Evolutionary conservation across 2,888 invertebrate genomes (phyloP), one percentile per base, ranked within the genome.

Genomic region (Pediacus dermestoides): DNA sequence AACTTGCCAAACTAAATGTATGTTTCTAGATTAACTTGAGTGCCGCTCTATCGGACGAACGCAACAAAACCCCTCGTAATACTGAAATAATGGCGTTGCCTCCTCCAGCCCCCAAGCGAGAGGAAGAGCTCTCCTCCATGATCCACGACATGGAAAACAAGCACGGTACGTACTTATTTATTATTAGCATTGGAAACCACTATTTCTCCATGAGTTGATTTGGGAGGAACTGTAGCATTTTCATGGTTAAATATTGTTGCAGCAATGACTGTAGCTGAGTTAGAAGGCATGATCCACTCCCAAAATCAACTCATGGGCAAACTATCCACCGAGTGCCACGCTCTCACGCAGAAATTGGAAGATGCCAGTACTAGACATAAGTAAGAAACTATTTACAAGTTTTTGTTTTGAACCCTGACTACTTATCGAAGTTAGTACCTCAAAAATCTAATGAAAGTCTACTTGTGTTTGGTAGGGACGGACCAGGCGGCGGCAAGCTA

Each of bases 241-340:
- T 11, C 34, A 39, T 36, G 35, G 44, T 39, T 32, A 43, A 40
- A 47, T 48, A 27, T 32, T 67, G 63, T 78, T 81, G 74, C 83
- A 88, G 88, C 82, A 78, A 83, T 85, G 75, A 88, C 87, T 69
- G 88, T 89, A 74, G 82, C 82, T 76, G 88, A 86, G 75, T 82
- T 90, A 76, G 89, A 89, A 79, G 80, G 82, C 71, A 84, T 88
- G 83, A 82, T 90, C 75, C 84, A 83, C 74, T 86, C 84, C 74
- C 89, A 90, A 82, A 88, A 86, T 80, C 83, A 83, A 80, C 85
- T 88, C 81, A 86, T 89, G 84, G 88, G 88, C 78, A 88, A 85
- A 81, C 81, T 90, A 74, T 87, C 88, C 68, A 79, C 78, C 68
- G 88, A 90, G 77, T 89, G 89, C 78, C 88, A 86, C 76, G 78